Evolutionary conservation across 2,888 invertebrate species (phyloP), one percentile per base, ranked within the genome.

Genomic region (Arge pagana): DNA sequence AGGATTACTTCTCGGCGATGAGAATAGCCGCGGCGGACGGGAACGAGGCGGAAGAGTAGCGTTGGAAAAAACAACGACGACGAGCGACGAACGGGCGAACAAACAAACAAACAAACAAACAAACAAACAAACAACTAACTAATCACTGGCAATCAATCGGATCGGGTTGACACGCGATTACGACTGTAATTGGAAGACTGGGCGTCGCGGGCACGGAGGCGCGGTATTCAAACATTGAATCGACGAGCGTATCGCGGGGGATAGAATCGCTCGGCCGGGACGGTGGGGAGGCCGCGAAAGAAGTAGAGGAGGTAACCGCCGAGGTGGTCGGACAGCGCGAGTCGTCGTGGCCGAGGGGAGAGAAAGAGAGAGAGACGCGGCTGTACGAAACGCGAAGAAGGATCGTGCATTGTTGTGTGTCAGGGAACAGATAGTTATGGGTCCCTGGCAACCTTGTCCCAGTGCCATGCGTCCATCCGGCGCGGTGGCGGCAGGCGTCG

Each of bases 381-480:
- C 41, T 28, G 49, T 36, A 45, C 31, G 35, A 18, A 18, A 24
- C 42, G 51, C 28, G 52, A 50, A 58, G 41, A 52, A 52, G 31
- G 33, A 64, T 64, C 64, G 63, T 63, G 68, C 68, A 72, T 72
- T 71, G 69, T 71, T 71, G 64, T 68, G 60, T 68, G 68, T 66
- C 66, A 64, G 64, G 56, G 56, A 63, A n/a, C n/a, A n/a, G 68
- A 72, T 71, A 70, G 71, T 71, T 71, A 72, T 72, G 71, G 71
- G 66, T 63, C 70, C 63, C 65, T 56, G 67, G 65, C 71, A 73
- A 71, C 74, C 74, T 74, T 74, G 74, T 74, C 72, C 72, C 72
- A 72, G 71, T 73, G 68, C 64, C 67, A 61, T 59, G 63, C 61
- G 55, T 59, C 58, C 54, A 56, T 53, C 56, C 54, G 53, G 52